phyloP scores from a whole-genome alignment of 2,888 invertebrate genomes.

The Protula sp. region DNA sequence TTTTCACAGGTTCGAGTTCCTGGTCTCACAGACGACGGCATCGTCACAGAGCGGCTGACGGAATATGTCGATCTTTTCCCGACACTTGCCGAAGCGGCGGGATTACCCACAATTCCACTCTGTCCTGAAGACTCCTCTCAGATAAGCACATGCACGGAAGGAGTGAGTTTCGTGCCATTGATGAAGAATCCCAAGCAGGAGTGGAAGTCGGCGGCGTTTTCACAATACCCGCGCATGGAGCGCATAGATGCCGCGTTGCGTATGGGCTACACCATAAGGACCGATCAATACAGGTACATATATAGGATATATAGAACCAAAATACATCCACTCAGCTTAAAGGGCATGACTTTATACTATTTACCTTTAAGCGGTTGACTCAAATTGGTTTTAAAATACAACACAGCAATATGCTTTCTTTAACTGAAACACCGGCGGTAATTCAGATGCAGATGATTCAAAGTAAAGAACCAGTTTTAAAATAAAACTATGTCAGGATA shows the following conservation, averaged over 20 bases:
- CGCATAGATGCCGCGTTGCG: constrained; percentile 24
- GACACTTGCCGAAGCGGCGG: constrained; percentile 14
- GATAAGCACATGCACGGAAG: constrained; percentile 4
- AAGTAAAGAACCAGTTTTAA: too few species aligned
- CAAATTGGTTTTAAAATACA: too few species aligned
- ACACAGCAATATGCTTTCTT: too few species aligned
- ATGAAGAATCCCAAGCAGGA: constrained; percentile 2
- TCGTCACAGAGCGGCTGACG: constrained; percentile 3
- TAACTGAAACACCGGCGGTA: too few species aligned
- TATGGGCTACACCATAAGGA: constrained; percentile 31
- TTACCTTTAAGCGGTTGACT: too few species aligned
- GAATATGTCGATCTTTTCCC: constrained; percentile 19
- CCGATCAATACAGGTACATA: constrained; percentile 26
- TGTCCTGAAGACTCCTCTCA: constrained; percentile 6
- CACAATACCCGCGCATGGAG: constrained; percentile 25
- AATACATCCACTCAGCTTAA: too few species aligned
- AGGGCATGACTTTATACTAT: too few species aligned
- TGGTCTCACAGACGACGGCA: constrained; percentile 4
- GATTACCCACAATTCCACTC: constrained; percentile 5
- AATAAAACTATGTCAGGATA: too few species aligned
- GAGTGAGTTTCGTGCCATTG: constrained; percentile 14
- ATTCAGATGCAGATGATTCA: too few species aligned
- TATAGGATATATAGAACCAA: too few species aligned
- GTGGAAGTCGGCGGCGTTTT: constrained; percentile 19
- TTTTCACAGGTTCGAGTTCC: constrained; percentile 19